phyloP scores from a whole-genome alignment of 2,797 vertebrate genomes.

The Petrocephalus sullivani region DNA sequence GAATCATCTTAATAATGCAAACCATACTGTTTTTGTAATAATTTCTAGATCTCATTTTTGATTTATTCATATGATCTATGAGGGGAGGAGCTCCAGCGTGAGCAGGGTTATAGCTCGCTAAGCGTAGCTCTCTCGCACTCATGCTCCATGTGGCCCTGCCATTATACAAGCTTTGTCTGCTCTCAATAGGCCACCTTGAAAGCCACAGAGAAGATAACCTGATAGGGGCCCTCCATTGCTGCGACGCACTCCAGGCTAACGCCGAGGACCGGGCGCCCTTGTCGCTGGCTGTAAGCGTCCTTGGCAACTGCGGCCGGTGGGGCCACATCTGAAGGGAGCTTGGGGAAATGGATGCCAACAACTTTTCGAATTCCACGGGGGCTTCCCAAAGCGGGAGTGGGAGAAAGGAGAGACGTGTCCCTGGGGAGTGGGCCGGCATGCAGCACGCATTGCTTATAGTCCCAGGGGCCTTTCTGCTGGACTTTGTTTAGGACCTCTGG shows the following conservation, averaged over 20 bases:
- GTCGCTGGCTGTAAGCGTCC: not conserved
- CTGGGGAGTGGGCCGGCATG: not conserved
- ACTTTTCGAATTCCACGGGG: constrained; percentile 20
- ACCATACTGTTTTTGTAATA: not conserved
- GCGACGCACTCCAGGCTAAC: not conserved
- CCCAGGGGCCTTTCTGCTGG: constrained; percentile 26
- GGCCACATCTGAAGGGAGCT: not conserved
- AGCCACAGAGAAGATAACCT: not conserved
- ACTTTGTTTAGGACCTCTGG: constrained; percentile 31
- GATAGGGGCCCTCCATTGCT: not conserved
- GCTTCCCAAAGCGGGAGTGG: not conserved
- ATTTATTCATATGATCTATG: not conserved
- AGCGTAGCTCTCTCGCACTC: not conserved
- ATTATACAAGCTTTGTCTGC: not conserved
- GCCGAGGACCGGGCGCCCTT: not conserved
- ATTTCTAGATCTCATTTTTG: not conserved
- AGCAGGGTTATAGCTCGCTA: not conserved
- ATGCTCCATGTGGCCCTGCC: not conserved
- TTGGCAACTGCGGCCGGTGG: not conserved
- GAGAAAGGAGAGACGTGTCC: not conserved
- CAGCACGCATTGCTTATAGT: constrained; percentile 5
- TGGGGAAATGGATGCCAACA: constrained; percentile 17
- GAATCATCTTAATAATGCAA: not conserved
- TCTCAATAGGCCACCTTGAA: not conserved
- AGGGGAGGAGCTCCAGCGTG: not conserved